phyloP scores from a whole-genome alignment of 2,888 invertebrate species.

The Glyphotaelius pellucidus region DNA sequence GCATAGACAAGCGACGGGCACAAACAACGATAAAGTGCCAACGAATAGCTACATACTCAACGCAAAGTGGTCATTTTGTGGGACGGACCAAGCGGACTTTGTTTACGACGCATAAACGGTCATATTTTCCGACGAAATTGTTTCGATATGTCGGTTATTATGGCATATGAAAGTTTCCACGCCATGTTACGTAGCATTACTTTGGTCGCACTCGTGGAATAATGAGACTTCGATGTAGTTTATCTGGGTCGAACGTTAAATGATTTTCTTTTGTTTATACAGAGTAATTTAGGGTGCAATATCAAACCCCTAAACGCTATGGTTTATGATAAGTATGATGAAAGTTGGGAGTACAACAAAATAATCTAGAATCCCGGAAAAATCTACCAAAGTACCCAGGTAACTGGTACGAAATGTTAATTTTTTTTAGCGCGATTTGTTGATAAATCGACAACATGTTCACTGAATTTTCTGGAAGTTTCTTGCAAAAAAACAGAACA shows the following conservation, averaged over 20 bases:
- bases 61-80: conserved; percentile 54
- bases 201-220: conserved; percentile 8
- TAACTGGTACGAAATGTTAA: too few relatives aligned
- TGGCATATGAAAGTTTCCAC: conserved; percentile 32
- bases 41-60: conserved; percentile 47
- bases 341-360: too few relatives aligned
- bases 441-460: too few relatives aligned
- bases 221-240: conserved; percentile 31
- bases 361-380: too few relatives aligned
- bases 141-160: conserved; percentile 43
- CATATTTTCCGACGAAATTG: conserved; percentile 47
- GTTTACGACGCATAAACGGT: conserved; percentile 43
- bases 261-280: conserved; percentile 12
- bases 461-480: too few relatives aligned
- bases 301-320: not conserved
- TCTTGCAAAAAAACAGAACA: too few relatives aligned
- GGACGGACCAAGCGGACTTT: conserved; percentile 42
- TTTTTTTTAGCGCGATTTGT: too few relatives aligned
- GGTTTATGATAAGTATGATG: not conserved
- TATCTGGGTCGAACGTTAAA: conserved; percentile 42
- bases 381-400: too few relatives aligned
- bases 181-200: not conserved
- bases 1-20: conserved; percentile 38
- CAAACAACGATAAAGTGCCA: conserved; percentile 54
- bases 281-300: not conserved